phyloP scores from a whole-genome alignment of 1,140 invertebrate species.

The Drosophila yakuba region DNA sequence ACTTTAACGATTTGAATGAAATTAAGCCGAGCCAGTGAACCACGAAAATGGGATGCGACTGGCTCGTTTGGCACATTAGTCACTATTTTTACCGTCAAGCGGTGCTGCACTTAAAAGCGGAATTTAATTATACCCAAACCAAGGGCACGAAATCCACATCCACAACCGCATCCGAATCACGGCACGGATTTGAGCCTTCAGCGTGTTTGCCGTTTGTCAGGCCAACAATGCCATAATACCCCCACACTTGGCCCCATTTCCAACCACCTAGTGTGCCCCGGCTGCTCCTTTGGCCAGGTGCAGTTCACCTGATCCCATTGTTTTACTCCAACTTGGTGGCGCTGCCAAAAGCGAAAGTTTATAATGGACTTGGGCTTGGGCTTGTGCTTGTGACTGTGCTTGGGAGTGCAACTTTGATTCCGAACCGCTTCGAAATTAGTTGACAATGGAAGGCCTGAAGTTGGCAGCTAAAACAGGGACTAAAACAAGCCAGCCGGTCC shows the following conservation, averaged over 20 bases:
- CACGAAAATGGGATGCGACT: conserved; percentile 41
- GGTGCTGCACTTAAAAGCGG: conserved; percentile 33
- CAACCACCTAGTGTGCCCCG: background rate
- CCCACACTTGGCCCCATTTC: conserved; percentile 33
- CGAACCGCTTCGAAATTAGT: conserved; percentile 51
- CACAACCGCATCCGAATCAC: background rate
- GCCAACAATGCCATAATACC: conserved; percentile 25
- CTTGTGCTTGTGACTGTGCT: background rate
- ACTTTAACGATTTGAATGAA: conserved; percentile 54
- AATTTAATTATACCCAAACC: conserved; percentile 44
- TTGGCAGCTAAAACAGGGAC: conserved; percentile 17
- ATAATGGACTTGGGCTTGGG: conserved; percentile 20
- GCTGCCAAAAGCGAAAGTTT: conserved; percentile 49
- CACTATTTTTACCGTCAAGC: conserved; percentile 43
- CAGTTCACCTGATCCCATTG: conserved; percentile 29
- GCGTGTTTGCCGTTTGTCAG: conserved; percentile 12
- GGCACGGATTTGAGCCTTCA: conserved; percentile 17
- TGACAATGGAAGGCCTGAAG: conserved; percentile 43
- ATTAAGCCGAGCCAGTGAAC: conserved; percentile 63
- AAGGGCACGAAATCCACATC: conserved; percentile 21
- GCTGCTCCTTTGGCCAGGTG: conserved; percentile 12
- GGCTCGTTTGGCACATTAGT: conserved; percentile 48
- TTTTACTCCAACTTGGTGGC: conserved; percentile 12
- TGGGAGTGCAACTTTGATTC: conserved; percentile 38
- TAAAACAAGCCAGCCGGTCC: conserved; percentile 24